Evolutionary conservation across 2,888 invertebrate species (phyloP).

Genomic region (Apocheima hispidaria): DNA sequence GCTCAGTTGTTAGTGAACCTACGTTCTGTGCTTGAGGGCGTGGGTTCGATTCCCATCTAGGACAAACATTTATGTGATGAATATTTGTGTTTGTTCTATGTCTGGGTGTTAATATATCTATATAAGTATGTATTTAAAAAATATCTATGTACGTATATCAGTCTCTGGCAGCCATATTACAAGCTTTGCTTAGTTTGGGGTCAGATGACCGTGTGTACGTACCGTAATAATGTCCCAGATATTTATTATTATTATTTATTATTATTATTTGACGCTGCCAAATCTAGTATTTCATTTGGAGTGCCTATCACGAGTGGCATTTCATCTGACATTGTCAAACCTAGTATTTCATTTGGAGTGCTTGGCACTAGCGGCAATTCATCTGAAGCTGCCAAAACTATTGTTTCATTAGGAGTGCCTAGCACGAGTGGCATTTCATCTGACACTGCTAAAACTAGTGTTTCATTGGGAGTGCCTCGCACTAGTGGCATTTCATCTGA

Average conservation of each 20-base stretch:
- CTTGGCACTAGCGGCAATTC: not conserved
- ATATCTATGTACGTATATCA: too few relatives aligned
- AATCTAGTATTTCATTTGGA: not conserved
- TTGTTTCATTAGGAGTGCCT: not conserved
- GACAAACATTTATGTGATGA: too few relatives aligned
- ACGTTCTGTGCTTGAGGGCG: too few relatives aligned
- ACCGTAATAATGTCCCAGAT: too few relatives aligned
- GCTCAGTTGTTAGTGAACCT: too few relatives aligned
- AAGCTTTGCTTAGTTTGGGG: too few relatives aligned
- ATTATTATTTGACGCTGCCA: not conserved
- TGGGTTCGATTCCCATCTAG: too few relatives aligned
- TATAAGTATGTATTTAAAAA: too few relatives aligned
- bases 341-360: not conserved
- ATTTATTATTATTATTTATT: not conserved
- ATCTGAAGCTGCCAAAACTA: not conserved
- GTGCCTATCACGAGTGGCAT: not conserved
- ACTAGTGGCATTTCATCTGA: constrained; percentile 1
- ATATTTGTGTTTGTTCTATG: too few relatives aligned
- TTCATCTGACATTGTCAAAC: not conserved
- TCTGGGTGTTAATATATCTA: too few relatives aligned
- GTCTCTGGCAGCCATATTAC: too few relatives aligned
- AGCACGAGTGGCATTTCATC: not conserved
- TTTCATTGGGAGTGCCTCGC: not conserved
- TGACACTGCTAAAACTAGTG: not conserved
- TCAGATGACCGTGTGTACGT: too few relatives aligned